phyloP scores from a whole-genome alignment of 92 coral and sea anemone species.

The Palythoa grandiflora region DNA sequence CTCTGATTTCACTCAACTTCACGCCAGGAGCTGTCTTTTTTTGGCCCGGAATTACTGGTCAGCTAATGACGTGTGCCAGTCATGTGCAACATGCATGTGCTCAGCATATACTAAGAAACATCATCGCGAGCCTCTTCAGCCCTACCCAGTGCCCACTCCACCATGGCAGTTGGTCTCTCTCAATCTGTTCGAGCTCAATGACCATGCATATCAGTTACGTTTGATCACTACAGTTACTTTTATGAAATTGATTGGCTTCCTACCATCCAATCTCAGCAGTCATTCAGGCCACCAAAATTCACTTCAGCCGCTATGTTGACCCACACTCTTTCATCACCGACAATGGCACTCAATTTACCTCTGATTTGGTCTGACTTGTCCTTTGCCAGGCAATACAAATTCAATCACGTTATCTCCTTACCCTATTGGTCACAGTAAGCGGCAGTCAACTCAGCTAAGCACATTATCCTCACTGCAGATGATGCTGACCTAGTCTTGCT shows the following conservation, averaged over 20 bases:
- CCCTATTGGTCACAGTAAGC: constrained; percentile 70
- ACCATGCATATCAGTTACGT: constrained; percentile 48
- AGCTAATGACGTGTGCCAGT: constrained; percentile 8
- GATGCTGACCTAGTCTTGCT: constrained; percentile 54
- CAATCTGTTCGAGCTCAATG: constrained; percentile 8
- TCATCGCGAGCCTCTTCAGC: constrained; percentile 19
- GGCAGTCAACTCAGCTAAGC: neutral
- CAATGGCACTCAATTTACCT: constrained; percentile 69
- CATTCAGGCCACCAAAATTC: too few relatives aligned
- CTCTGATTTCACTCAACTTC: constrained; percentile 58
- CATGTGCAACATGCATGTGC: constrained; percentile 15
- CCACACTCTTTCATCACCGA: constrained; percentile 55
- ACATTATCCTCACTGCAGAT: constrained; percentile 10
- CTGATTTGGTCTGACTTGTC: constrained; percentile 36
- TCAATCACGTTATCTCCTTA: constrained; percentile 41
- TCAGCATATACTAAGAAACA: constrained; percentile 10
- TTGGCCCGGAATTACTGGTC: constrained; percentile 11
- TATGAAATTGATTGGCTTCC: neutral
- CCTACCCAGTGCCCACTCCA: too few relatives aligned
- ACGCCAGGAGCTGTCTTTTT: neutral
- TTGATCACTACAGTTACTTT: constrained; percentile 65
- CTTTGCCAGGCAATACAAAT: constrained; percentile 41
- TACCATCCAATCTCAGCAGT: too few relatives aligned
- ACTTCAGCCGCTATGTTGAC: too few relatives aligned
- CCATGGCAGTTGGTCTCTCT: too few relatives aligned